Percentiles rank a stretch among this genome's conserved stretches.
Evolutionary conservation across 2,888 invertebrate species (phyloP).

Genomic region (Sesia bembeciformis): DNA sequence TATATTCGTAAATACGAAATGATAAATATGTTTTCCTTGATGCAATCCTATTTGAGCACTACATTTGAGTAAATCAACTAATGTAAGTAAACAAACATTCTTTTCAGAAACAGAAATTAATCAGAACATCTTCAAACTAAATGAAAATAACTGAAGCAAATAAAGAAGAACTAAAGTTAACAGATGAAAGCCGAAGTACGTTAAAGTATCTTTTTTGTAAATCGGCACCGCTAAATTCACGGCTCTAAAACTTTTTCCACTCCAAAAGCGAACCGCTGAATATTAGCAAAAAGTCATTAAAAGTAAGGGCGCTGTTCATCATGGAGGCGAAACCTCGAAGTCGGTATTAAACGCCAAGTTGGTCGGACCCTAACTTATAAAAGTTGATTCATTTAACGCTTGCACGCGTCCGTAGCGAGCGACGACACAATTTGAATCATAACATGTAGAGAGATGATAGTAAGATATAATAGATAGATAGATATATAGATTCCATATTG

Average conservation of each 20-base stretch:
- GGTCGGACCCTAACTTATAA: slow-evolving; percentile 59
- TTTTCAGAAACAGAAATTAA: too few relatives aligned
- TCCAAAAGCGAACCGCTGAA: slow-evolving; percentile 46
- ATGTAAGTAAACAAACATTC: too few relatives aligned
- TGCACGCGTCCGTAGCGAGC: slow-evolving; percentile 40
- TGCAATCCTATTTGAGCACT: too few relatives aligned
- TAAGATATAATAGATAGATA: too few relatives aligned
- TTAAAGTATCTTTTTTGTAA: slow-evolving; percentile 19
- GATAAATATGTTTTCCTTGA: too few relatives aligned
- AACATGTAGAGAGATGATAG: slow-evolving; percentile 2
- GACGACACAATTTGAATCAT: slow-evolving; percentile 54
- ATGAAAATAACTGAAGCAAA: neutral
- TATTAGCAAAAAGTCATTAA: slow-evolving; percentile 75
- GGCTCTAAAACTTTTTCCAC: slow-evolving; percentile 37
- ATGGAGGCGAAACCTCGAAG: slow-evolving; percentile 53
- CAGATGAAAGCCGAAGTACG: neutral
- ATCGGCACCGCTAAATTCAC: slow-evolving; percentile 35
- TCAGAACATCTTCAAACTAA: neutral
- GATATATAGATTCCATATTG: too few relatives aligned
- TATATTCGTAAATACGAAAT: too few relatives aligned
- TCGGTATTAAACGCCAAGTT: slow-evolving; percentile 58
- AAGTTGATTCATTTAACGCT: slow-evolving; percentile 74
- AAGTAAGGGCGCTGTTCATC: slow-evolving; percentile 70
- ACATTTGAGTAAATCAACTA: too few relatives aligned
- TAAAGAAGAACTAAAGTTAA: neutral